Conservation (phyloP, 2,113 vertebrate genomes). For the Uria lomvia region DNA sequence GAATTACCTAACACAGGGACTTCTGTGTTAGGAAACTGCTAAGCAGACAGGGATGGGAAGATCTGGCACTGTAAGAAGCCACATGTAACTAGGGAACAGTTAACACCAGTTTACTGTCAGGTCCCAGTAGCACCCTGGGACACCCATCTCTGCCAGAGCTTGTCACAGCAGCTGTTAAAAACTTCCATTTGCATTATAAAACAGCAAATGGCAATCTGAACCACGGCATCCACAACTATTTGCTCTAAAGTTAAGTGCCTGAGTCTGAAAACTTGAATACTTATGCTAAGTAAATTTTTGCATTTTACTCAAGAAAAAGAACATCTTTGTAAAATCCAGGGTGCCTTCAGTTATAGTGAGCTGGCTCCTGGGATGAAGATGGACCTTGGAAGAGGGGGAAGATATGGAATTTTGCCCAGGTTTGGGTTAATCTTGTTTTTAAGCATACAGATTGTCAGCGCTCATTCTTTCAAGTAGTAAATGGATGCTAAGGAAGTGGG, state of each 20-base stretch:
- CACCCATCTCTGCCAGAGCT: neutral
- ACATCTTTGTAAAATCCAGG: neutral
- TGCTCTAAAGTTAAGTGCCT: neutral
- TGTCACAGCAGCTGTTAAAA: neutral
- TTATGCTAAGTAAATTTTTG: neutral
- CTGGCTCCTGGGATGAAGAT: neutral
- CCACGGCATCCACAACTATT: neutral
- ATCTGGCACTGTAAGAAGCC: neutral
- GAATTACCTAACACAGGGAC: neutral
- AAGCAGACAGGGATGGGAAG: neutral
- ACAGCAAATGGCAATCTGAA: neutral
- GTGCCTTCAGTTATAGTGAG: neutral
- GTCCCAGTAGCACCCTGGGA: neutral
- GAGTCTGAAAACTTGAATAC: neutral
- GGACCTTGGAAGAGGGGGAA: neutral
- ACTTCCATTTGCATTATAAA: neutral
- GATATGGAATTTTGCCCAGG: neutral
- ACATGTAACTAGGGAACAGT: neutral
- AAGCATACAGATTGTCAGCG: neutral
- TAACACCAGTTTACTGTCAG: neutral
- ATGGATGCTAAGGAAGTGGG: neutral
- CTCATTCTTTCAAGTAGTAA: neutral
- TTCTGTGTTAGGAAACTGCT: neutral
- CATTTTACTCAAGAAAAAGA: neutral
- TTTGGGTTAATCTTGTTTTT: neutral